These are phyloP conservation scores for Atlantisia rogersi DNA, from an alignment of 2,113 vertebrate species.

Conservation along the genomic window DNA sequence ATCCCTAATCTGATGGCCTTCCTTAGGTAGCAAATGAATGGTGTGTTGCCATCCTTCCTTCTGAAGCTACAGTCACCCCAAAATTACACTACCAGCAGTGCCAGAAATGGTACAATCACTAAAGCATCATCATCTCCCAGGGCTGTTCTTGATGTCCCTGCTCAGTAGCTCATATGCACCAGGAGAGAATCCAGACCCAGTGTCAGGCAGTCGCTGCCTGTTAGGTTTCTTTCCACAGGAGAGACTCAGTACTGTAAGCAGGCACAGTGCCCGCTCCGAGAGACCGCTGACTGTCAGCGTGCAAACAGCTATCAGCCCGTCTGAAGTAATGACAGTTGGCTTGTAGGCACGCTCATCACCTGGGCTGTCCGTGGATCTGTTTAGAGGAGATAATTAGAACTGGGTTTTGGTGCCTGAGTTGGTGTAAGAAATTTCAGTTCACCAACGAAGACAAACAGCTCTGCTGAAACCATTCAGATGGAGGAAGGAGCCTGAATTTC, in stretches of 20 bases:
- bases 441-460: not conserved
- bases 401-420: not conserved
- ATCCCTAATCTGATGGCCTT: not conserved
- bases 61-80: not conserved
- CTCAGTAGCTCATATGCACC: not conserved
- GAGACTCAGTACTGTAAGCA: not conserved
- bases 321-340: not conserved
- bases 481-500: not conserved
- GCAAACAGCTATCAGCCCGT: not conserved
- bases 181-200: not conserved
- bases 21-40: not conserved
- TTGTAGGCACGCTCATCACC: not conserved
- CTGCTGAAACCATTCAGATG: not conserved
- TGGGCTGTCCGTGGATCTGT: not conserved
- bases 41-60: not conserved
- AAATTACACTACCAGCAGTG: not conserved
- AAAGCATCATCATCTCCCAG: not conserved
- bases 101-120: not conserved
- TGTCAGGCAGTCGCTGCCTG: not conserved
- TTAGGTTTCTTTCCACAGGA: not conserved
- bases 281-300: not conserved
- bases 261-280: not conserved
- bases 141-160: not conserved
- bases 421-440: not conserved
- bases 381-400: not conserved